phyloP scores from a whole-genome alignment of 2,113 vertebrate genomes.

The Agapornis roseicollis region DNA sequence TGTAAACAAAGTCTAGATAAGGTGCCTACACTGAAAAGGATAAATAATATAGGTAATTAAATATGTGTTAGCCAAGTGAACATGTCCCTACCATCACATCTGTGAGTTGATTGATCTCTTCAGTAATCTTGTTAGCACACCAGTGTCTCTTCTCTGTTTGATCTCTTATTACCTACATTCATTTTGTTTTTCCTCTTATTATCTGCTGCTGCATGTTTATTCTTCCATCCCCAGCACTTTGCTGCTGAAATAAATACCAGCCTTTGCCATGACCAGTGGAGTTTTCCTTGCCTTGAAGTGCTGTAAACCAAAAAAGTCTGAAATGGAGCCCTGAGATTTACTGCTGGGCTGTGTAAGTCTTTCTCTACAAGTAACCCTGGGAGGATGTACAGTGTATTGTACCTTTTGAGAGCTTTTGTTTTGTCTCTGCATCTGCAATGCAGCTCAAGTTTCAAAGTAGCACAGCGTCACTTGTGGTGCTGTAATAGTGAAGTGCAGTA shows the following conservation, averaged over 20 bases:
- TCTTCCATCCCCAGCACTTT: neutral
- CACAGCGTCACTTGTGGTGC: neutral
- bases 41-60: neutral
- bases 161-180: neutral
- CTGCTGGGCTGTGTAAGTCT: neutral
- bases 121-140: neutral
- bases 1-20: neutral
- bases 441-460: neutral
- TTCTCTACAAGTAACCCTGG: neutral
- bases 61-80: neutral
- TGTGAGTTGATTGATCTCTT: neutral
- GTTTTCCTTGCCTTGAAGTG: neutral
- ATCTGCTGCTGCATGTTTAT: neutral
- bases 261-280: neutral
- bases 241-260: neutral
- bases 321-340: neutral
- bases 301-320: neutral
- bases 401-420: neutral
- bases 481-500: neutral
- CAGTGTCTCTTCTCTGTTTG: neutral
- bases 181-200: neutral
- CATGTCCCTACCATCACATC: neutral
- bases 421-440: fast-evolving
- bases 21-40: neutral
- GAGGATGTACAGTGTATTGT: neutral